These are phyloP conservation scores for Mus pahari DNA, from an alignment of 2,113 vertebrate species.

Conservation along the genomic window DNA sequence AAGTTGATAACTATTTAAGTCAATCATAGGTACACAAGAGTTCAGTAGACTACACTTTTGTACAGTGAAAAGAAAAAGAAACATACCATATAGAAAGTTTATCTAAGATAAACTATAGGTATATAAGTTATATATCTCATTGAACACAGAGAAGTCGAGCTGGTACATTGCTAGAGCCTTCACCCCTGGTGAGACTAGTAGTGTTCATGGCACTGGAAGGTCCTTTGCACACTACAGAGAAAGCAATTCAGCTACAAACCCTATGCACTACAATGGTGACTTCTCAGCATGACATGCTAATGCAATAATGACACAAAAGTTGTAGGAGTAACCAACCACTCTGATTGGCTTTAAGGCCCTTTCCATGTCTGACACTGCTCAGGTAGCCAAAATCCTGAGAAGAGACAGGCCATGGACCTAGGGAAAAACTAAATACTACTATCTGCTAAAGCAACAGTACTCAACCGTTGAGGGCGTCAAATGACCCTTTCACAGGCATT, in stretches of 20 bases:
- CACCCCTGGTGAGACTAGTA: background rate
- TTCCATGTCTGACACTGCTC: background rate
- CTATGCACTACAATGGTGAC: background rate
- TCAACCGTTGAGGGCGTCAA: background rate
- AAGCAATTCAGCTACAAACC: background rate
- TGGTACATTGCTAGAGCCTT: background rate
- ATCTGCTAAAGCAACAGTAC: background rate
- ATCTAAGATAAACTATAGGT: conserved; percentile 1
- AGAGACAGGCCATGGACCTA: background rate
- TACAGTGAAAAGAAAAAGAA: background rate
- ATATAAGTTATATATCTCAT: background rate
- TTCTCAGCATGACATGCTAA: background rate
- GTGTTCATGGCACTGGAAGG: no score
- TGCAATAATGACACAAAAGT: background rate
- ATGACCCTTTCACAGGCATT: background rate
- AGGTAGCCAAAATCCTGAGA: background rate
- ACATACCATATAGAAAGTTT: background rate
- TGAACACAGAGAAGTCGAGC: background rate
- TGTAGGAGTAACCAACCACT: background rate
- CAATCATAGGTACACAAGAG: background rate
- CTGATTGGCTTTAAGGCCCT: background rate
- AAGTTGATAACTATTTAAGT: background rate
- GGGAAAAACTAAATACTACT: background rate
- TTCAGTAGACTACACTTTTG: conserved; percentile 23
- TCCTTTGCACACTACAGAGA: background rate